Percentiles rank a stretch among this genome's conserved stretches.
Conservation (phyloP, 2,888 invertebrate species). For the Eumerus sabulonum region DNA sequence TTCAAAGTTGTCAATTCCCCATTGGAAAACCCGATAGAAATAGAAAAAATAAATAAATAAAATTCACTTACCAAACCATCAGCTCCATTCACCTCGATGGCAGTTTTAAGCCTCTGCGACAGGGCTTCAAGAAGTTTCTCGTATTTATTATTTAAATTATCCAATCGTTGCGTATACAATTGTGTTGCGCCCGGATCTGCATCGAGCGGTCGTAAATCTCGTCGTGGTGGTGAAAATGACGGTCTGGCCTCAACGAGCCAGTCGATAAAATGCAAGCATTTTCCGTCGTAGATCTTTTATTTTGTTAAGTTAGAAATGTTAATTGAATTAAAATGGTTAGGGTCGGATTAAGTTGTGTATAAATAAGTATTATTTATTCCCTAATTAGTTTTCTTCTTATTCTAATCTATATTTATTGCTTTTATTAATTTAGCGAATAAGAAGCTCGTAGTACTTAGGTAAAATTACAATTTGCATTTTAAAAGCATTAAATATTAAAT, state of each 20-base stretch:
- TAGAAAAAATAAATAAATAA: too few species aligned
- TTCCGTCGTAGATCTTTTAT: conserved; percentile 78
- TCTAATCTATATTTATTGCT: conserved; percentile 14
- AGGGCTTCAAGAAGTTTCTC: conserved; percentile 78
- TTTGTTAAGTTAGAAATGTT: conserved; percentile 35
- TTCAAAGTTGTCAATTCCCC: too few species aligned
- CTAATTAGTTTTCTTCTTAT: conserved; percentile 51
- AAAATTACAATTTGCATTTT: conserved; percentile 18
- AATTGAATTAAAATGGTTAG: conserved; percentile 60
- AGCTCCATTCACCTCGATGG: conserved; percentile 79
- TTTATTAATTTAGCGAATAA: conserved; percentile 3
- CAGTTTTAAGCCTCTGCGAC: conserved; percentile 78
- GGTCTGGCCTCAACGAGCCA: conserved; percentile 79
- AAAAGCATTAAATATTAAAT: conserved; percentile 62
- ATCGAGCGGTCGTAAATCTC: conserved; percentile 76
- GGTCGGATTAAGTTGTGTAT: conserved; percentile 23
- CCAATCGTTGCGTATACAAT: conserved; percentile 78
- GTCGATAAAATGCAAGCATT: conserved; percentile 79
- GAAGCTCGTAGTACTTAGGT: conserved; percentile 4
- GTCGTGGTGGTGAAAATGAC: conserved; percentile 78
- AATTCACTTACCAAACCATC: conserved; percentile 78
- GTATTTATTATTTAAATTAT: conserved; percentile 78
- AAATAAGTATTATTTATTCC: conserved; percentile 63
- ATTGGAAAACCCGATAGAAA: too few species aligned
- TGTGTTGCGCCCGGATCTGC: conserved; percentile 79